Evolutionary conservation across 2,113 vertebrate species (phyloP).

Genomic region (Cebidichthys violaceus): DNA sequence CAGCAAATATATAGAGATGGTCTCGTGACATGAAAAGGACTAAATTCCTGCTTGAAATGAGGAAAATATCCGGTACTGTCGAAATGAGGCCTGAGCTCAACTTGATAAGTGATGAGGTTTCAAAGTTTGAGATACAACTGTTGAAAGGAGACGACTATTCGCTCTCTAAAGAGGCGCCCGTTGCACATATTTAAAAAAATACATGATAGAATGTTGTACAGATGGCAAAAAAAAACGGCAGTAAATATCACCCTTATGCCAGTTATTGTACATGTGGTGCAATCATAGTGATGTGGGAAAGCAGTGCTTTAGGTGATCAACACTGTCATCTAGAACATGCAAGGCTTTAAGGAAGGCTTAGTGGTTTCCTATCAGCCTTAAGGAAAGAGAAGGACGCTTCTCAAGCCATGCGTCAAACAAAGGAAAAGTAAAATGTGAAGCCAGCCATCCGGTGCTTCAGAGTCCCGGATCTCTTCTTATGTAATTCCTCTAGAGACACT

Average conservation of each 20-base stretch:
- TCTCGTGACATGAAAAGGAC: background rate
- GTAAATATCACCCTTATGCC: background rate
- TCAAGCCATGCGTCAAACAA: slow-evolving; percentile 50
- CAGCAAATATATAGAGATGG: background rate
- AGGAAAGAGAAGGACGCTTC: slow-evolving; percentile 31
- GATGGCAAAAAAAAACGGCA: background rate
- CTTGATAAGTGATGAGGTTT: slow-evolving; percentile 27
- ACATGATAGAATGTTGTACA: slow-evolving; percentile 15
- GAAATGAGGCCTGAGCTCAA: slow-evolving; percentile 6
- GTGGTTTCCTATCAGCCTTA: slow-evolving; percentile 21
- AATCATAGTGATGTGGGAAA: background rate
- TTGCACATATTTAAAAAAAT: slow-evolving; percentile 43
- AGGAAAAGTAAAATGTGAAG: slow-evolving; percentile 40
- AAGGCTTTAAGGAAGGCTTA: slow-evolving; percentile 8
- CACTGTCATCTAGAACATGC: slow-evolving; percentile 8
- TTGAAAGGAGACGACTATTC: slow-evolving; percentile 13
- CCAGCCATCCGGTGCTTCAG: slow-evolving; percentile 27
- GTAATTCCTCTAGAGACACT: background rate
- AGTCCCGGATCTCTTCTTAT: slow-evolving; percentile 16
- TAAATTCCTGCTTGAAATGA: background rate
- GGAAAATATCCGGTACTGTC: background rate
- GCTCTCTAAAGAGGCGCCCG: slow-evolving; percentile 23
- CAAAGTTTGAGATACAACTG: slow-evolving; percentile 17
- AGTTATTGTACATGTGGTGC: background rate
- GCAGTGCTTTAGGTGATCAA: background rate